These are phyloP conservation scores for Craterocephalus amniculus DNA, from an alignment of 2,797 vertebrate genomes.

Conservation along the genomic window DNA sequence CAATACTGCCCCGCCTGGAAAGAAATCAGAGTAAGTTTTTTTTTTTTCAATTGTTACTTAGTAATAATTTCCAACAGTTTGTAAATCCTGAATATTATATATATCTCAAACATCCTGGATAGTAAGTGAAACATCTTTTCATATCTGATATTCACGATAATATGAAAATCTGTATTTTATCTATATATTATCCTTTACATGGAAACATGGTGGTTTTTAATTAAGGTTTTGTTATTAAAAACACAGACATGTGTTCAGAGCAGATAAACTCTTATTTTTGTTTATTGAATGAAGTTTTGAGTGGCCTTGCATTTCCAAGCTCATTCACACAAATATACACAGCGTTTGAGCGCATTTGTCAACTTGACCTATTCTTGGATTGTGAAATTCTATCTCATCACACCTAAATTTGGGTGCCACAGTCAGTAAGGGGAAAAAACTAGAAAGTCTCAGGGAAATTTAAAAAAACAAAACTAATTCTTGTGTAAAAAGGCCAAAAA, in stretches of 20 bases:
- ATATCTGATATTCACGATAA: not conserved
- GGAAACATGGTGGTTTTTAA: not conserved
- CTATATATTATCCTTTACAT: not conserved
- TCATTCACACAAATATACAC: not conserved
- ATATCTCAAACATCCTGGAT: not conserved
- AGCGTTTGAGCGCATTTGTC: conserved; percentile 28
- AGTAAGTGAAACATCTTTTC: not conserved
- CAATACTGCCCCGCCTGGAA: conserved; percentile 46
- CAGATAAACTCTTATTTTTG: not conserved
- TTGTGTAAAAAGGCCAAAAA: not conserved
- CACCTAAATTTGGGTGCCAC: conserved; percentile 62
- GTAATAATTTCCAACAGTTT: not conserved
- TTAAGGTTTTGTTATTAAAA: not conserved
- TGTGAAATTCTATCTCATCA: conserved; percentile 73
- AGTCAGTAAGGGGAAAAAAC: conserved; percentile 22
- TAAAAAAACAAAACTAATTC: not conserved
- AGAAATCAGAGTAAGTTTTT: conserved; percentile 2
- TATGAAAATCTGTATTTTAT: not conserved
- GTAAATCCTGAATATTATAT: not conserved
- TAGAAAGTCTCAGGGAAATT: conserved; percentile 19
- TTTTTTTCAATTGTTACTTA: not conserved
- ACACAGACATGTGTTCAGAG: not conserved
- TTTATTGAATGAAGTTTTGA: not conserved
- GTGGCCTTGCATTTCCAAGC: not conserved
- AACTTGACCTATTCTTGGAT: conserved; percentile 65